phyloP scores from a whole-genome alignment of 2,113 vertebrate species.

The Ramphastos sulfuratus region DNA sequence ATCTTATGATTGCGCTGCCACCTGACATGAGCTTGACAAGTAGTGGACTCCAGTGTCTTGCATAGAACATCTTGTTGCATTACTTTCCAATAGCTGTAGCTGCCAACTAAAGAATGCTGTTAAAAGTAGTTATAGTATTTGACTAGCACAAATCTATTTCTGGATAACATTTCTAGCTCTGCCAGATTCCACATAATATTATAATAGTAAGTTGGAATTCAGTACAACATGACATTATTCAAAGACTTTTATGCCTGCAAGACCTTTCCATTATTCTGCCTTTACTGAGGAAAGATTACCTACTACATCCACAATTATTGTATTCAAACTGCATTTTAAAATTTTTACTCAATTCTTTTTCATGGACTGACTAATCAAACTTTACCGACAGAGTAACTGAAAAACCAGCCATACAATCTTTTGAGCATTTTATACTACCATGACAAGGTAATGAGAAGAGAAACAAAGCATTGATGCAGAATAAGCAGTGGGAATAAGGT shows the following conservation, averaged over 20 bases:
- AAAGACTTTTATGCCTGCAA: background rate
- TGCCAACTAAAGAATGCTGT: background rate
- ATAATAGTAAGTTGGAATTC: background rate
- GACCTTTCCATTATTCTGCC: background rate
- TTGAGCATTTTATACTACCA: background rate
- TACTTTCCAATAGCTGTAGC: background rate
- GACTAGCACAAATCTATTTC: background rate
- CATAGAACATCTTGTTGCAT: background rate
- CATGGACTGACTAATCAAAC: background rate
- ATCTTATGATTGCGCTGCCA: background rate
- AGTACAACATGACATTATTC: background rate
- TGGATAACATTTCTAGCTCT: background rate
- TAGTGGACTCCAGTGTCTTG: fast-evolving
- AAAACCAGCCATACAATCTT: background rate
- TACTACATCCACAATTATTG: background rate
- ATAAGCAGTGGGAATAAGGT: background rate
- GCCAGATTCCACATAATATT: background rate
- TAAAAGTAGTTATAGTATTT: background rate
- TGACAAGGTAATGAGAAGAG: background rate
- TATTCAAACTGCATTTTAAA: background rate
- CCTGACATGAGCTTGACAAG: background rate
- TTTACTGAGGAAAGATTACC: background rate
- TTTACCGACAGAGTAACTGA: background rate
- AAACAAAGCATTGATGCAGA: background rate
- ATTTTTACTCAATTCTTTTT: too few relatives aligned